A percentile compares a stretch with the other conserved stretches of the same genome.
These are phyloP conservation scores for Leptocoma aspasia DNA, from an alignment of 2,113 vertebrate species.

Conservation along the genomic window DNA sequence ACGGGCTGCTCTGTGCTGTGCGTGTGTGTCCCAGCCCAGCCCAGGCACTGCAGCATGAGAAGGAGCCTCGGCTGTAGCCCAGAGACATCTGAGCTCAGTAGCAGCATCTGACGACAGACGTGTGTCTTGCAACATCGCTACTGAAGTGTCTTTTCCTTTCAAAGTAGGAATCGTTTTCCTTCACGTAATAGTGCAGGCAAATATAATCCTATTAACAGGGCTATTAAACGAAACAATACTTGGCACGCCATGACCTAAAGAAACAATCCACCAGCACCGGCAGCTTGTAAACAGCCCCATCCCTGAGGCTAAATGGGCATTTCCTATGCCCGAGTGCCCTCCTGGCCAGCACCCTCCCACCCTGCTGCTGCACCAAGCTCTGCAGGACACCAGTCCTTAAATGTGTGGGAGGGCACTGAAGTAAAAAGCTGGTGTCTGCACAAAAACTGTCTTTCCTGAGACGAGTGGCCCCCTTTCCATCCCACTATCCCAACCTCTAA, in stretches of 20 bases:
- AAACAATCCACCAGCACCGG: constrained; percentile 23
- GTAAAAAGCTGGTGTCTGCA: background rate
- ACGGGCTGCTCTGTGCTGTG: background rate
- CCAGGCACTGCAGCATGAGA: background rate
- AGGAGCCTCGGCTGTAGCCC: background rate
- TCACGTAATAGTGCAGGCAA: constrained; percentile 51
- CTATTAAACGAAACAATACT: constrained; percentile 65
- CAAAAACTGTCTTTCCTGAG: background rate
- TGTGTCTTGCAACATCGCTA: constrained; percentile 55
- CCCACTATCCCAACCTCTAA: background rate
- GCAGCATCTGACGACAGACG: constrained; percentile 60
- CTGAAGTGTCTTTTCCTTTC: constrained; percentile 63
- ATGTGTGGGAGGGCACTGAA: background rate
- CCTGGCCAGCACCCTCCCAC: background rate
- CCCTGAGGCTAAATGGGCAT: constrained; percentile 17
- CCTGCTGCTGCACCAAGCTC: background rate
- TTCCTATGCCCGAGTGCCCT: background rate
- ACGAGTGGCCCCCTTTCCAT: background rate
- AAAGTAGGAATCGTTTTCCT: constrained; percentile 54
- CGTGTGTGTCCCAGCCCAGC: background rate
- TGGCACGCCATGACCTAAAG: constrained; percentile 41
- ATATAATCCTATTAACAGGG: constrained; percentile 58
- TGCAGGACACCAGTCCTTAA: background rate
- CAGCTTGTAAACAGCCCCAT: constrained; percentile 31
- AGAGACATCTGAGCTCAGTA: constrained; percentile 44